phyloP scores from a whole-genome alignment of 1,140 invertebrate genomes.

The Psix sp. region DNA sequence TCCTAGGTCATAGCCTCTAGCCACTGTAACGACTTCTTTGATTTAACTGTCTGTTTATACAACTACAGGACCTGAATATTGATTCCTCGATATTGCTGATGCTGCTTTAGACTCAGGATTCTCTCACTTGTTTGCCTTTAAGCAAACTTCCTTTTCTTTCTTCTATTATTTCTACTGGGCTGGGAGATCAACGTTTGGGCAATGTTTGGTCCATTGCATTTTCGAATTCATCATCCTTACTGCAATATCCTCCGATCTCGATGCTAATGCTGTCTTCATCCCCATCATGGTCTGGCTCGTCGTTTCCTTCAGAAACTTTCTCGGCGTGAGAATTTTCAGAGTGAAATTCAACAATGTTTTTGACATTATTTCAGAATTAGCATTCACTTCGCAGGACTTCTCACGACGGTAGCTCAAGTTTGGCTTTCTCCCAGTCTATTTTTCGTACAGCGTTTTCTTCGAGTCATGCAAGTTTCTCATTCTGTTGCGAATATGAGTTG shows the following conservation, averaged over 20 bases:
- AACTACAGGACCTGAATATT: constrained; percentile 16
- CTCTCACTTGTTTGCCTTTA: neutral
- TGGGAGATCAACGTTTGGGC: neutral
- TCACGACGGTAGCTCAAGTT: constrained; percentile 60
- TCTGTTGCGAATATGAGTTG: constrained; percentile 64
- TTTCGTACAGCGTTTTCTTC: constrained; percentile 60
- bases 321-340: constrained; percentile 37
- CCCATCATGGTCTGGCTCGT: constrained; percentile 3
- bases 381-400: constrained; percentile 68
- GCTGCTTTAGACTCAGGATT: constrained; percentile 7
- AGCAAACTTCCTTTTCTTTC: constrained; percentile 5
- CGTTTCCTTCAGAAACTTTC: constrained; percentile 3
- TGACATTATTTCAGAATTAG: constrained; percentile 54
- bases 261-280: neutral
- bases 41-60: constrained; percentile 28
- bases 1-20: constrained; percentile 40
- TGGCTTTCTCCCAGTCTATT: constrained; percentile 61
- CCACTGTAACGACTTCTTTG: constrained; percentile 9
- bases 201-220: neutral
- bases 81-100: neutral
- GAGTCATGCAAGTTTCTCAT: constrained; percentile 28
- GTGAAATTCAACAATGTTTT: constrained; percentile 34
- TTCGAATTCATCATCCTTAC: constrained; percentile 10
- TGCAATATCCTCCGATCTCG: neutral
- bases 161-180: neutral